Percentiles rank a stretch among this genome's conserved stretches.
phyloP scores from a whole-genome alignment of 2,888 invertebrate genomes.

The Amphipyra berbera region DNA sequence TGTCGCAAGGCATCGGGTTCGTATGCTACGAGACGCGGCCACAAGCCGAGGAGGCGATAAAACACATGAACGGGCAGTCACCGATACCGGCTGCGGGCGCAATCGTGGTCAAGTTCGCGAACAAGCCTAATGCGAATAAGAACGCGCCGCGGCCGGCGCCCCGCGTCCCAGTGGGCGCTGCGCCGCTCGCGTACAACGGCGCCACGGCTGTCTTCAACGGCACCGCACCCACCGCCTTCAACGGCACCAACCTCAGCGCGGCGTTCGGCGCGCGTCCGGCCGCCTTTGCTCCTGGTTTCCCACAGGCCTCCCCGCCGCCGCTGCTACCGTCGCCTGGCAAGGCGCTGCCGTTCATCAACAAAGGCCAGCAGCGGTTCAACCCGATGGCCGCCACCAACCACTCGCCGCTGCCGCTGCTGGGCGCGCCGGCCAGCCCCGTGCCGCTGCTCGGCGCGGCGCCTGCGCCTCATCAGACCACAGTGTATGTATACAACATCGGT shows the following conservation, averaged over 20 bases:
- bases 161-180: slow-evolving; percentile 71
- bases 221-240: slow-evolving; percentile 77
- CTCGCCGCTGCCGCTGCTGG: slow-evolving; percentile 82
- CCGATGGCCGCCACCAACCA: slow-evolving; percentile 87
- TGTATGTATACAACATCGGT: slow-evolving; percentile 89
- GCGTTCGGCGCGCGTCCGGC: slow-evolving; percentile 82
- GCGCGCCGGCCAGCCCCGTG: slow-evolving; percentile 84
- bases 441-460: slow-evolving; percentile 81
- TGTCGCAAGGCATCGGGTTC: slow-evolving; percentile 88
- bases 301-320: slow-evolving; percentile 85
- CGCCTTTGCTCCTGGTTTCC: slow-evolving; percentile 81
- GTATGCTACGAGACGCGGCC: slow-evolving; percentile 85
- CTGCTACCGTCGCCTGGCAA: slow-evolving; percentile 87
- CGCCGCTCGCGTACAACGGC: slow-evolving; percentile 82
- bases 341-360: slow-evolving; percentile 87
- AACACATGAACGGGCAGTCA: slow-evolving; percentile 83
- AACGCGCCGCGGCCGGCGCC: slow-evolving; percentile 80
- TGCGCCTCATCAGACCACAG: slow-evolving; percentile 85
- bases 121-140: slow-evolving; percentile 85
- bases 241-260: slow-evolving; percentile 79
- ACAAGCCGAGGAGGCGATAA: slow-evolving; percentile 87
- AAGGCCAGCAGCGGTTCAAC: slow-evolving; percentile 87
- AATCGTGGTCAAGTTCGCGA: slow-evolving; percentile 87
- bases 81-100: slow-evolving; percentile 84
- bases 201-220: slow-evolving; percentile 83